These are phyloP conservation scores for Tenualosa thibaudeaui DNA, from an alignment of 2,797 vertebrate genomes.

Conservation along the genomic window DNA sequence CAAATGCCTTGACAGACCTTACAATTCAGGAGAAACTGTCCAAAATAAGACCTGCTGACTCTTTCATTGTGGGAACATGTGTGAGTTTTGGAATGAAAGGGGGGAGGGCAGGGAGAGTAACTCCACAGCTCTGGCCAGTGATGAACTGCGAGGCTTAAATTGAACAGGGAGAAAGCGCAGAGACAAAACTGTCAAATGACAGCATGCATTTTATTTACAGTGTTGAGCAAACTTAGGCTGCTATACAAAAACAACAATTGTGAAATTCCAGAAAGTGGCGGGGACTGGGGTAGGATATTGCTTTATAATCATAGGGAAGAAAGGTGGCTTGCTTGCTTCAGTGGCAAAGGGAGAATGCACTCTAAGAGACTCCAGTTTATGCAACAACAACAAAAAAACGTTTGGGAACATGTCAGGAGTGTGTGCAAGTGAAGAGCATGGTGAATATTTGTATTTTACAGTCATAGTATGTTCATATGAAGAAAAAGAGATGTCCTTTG, in stretches of 20 bases:
- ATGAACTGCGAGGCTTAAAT: slow-evolving; percentile 60
- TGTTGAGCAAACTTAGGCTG: slow-evolving; percentile 54
- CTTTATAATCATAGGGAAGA: slow-evolving; percentile 51
- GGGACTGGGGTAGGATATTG: slow-evolving; percentile 39
- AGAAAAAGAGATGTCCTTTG: neutral
- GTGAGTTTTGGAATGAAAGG: slow-evolving; percentile 41
- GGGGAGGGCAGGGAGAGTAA: slow-evolving; percentile 35
- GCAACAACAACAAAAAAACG: neutral
- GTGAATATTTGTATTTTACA: neutral
- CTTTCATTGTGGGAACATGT: slow-evolving; percentile 67
- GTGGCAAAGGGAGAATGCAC: slow-evolving; percentile 33
- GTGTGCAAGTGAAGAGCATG: neutral
- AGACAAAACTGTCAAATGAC: slow-evolving; percentile 36
- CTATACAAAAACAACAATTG: slow-evolving; percentile 60
- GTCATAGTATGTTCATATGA: neutral
- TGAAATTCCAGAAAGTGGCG: slow-evolving; percentile 48
- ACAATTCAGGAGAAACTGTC: slow-evolving; percentile 69
- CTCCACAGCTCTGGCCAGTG: slow-evolving; percentile 50
- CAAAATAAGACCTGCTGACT: slow-evolving; percentile 71
- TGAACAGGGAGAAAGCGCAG: slow-evolving; percentile 60
- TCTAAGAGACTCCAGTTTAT: neutral
- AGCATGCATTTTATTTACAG: slow-evolving; percentile 64
- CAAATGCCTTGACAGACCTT: slow-evolving; percentile 70
- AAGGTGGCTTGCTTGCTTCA: slow-evolving; percentile 56
- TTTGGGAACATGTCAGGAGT: slow-evolving; percentile 2